These are phyloP conservation scores for Drosophila parabipectinata DNA, from an alignment of 1,140 invertebrate species.

Conservation along the genomic window DNA sequence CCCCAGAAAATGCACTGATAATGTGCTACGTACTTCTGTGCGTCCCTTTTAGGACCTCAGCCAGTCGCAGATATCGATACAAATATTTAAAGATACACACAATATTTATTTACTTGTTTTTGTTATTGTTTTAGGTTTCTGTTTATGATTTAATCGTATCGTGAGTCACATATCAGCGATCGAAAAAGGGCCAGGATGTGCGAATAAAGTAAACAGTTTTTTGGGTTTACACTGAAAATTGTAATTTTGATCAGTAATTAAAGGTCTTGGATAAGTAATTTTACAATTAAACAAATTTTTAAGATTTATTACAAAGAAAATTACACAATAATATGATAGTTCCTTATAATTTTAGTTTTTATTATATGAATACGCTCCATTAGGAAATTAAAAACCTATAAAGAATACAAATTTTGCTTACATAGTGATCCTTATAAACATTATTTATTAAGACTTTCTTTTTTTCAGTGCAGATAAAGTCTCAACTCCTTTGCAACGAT, in stretches of 20 bases:
- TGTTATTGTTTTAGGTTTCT: background rate
- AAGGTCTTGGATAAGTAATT: no score
- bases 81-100: conserved; percentile 21
- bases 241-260: no score
- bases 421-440: background rate
- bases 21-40: conserved; percentile 2
- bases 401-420: background rate
- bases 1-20: conserved; percentile 57
- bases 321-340: no score
- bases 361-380: no score
- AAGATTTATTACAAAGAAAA: no score
- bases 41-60: conserved; percentile 33
- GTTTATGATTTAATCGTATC: conserved; percentile 21
- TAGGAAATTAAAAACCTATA: no score
- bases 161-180: conserved; percentile 3
- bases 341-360: no score
- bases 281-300: no score
- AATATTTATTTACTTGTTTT: conserved; percentile 14
- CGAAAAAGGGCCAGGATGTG: conserved; percentile 17
- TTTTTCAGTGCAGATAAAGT: conserved; percentile 25
- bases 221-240: background rate
- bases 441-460: background rate
- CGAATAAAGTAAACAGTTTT: conserved; percentile 2
- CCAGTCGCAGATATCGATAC: conserved; percentile 12
- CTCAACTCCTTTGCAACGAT: conserved; percentile 18